Evolutionary conservation across 64 coral and sea anemone species (phyloP).

Genomic region (Anthopleura sola): DNA sequence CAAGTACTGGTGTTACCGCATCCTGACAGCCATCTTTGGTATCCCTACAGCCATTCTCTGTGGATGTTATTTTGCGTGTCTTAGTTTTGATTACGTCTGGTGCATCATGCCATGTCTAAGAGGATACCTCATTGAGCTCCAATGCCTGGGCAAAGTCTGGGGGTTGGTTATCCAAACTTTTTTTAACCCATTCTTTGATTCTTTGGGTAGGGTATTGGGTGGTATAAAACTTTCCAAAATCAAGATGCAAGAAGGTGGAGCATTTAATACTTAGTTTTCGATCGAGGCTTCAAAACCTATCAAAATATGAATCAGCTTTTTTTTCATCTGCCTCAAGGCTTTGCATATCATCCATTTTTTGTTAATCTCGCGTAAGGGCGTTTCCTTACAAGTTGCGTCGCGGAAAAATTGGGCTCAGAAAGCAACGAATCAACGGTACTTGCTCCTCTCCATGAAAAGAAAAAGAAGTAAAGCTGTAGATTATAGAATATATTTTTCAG

Average conservation of each 20-base stretch:
- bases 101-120: constrained; percentile 69
- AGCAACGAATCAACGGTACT: no score
- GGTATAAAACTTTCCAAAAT: constrained; percentile 51
- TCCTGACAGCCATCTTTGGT: constrained; percentile 67
- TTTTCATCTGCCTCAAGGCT: no score
- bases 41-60: constrained; percentile 69
- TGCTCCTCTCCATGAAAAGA: no score
- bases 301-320: no score
- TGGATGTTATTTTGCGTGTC: constrained; percentile 72
- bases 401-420: no score
- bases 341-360: no score
- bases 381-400: no score
- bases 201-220: constrained; percentile 59
- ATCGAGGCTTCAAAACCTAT: not conserved
- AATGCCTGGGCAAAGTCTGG: constrained; percentile 68
- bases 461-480: no score
- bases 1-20: constrained; percentile 76
- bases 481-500: no score
- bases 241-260: not conserved
- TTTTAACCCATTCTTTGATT: constrained; percentile 70
- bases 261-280: not conserved
- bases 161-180: constrained; percentile 52
- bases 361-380: no score
- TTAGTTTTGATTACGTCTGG: constrained; percentile 88
- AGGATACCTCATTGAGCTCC: constrained; percentile 65